A percentile compares a stretch with the other conserved stretches of the same genome.
These are phyloP conservation scores for Philotrypesis tridentata DNA, from an alignment of 1,140 invertebrate genomes.

Conservation along the genomic window DNA sequence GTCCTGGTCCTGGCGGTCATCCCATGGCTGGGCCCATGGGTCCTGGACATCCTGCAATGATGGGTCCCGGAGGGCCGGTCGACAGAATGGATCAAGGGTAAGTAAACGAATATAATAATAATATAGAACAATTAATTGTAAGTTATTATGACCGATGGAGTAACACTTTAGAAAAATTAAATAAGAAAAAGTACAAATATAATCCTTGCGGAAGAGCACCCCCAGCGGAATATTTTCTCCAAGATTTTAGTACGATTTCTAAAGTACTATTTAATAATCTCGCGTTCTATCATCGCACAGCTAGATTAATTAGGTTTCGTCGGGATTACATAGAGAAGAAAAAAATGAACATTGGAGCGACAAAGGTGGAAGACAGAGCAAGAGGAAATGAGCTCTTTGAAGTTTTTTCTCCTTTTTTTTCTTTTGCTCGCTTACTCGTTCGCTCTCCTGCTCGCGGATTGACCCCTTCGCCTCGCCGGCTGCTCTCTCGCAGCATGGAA, in stretches of 20 bases:
- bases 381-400: slow-evolving; percentile 38
- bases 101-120: slow-evolving; percentile 63
- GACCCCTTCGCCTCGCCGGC: slow-evolving; percentile 15
- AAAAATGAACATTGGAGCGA: background rate
- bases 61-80: slow-evolving; percentile 81
- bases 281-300: background rate
- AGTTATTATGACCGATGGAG: background rate
- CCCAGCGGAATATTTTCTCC: background rate
- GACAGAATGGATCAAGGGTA: slow-evolving; percentile 83
- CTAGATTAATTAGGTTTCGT: slow-evolving; percentile 34
- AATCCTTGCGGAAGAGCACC: background rate
- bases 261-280: slow-evolving; percentile 3
- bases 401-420: slow-evolving; percentile 33
- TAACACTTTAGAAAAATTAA: background rate
- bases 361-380: background rate
- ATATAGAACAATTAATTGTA: background rate
- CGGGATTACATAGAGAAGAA: background rate
- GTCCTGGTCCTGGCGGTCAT: slow-evolving; percentile 76
- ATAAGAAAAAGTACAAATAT: background rate
- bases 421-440: background rate
- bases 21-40: slow-evolving; percentile 78
- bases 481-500: slow-evolving; percentile 10
- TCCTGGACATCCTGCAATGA: slow-evolving; percentile 78
- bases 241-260: background rate
- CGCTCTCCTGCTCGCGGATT: slow-evolving; percentile 11